Evolutionary conservation across 2,888 invertebrate species (phyloP), one percentile per base, ranked within the genome.

Genomic region (Psylliodes chrysocephalus): DNA sequence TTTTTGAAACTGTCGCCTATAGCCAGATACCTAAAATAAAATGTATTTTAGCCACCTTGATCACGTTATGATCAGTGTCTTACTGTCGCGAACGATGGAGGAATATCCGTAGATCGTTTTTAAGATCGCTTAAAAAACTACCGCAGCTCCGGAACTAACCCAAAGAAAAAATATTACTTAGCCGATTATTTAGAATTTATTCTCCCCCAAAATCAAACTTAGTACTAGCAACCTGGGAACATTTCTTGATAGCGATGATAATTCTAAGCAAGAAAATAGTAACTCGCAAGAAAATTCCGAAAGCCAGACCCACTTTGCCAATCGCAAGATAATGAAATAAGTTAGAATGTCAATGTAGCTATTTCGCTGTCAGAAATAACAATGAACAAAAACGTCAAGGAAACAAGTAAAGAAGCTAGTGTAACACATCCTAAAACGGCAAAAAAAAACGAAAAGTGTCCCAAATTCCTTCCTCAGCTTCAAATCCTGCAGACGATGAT

Each of bases 71-170:
- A 51, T 25, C 12, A 22, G 28, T 25, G 14, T 44, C 25, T 56
- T 28, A 49, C 19, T 65, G 65, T 54, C 59, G 62, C 10, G 54
- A 65, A 57, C 59, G 57, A 28, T 65, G 65, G 62, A 33, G 62
- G 53, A 62, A 62, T 30, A 53, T 65, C 15, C 53, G 59, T 14
- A 62, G 54, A 53, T 30, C 57, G 15, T 65, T 59, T 57, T 28
- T 59, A 5, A 15, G 62, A 40, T 62, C 62, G 14, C 5, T 65
- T 8, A 65, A 57, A 53, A 65, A 62, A 19, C 22, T n/a, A n/a
- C n/a, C n/a, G n/a, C n/a, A n/a, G n/a, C n/a, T n/a, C n/a, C n/a
- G n/a, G n/a, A n/a, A 8, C 46, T 2, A 49, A 54, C 22, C 14
- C 40, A 12, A 62, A 55, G 14, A 65, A 62, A 46, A 62, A 56